Evolutionary conservation across 2,888 invertebrate species (phyloP).

Genomic region (Yponomeuta plumbellus): DNA sequence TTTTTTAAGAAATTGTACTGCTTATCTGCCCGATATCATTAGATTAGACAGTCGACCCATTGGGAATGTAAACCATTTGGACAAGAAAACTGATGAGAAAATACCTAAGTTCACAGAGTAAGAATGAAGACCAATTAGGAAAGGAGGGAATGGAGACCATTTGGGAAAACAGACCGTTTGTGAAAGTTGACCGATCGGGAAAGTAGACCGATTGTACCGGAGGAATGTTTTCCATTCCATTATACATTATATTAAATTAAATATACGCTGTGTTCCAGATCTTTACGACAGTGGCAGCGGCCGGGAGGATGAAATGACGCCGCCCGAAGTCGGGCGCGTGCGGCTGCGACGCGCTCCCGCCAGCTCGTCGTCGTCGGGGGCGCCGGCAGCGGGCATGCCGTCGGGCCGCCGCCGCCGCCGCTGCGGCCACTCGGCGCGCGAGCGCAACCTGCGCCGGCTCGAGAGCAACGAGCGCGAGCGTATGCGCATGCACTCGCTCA

Average conservation of each 20-base stretch:
- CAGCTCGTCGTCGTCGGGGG: constrained; percentile 44
- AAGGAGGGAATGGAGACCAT: too few species aligned
- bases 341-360: constrained; percentile 44
- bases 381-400: constrained; percentile 48
- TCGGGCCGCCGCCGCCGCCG: constrained; percentile 81
- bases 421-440: constrained; percentile 87
- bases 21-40: too few species aligned
- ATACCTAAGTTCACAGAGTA: too few species aligned
- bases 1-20: too few species aligned
- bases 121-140: too few species aligned
- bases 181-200: too few species aligned
- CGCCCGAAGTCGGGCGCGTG: constrained; percentile 36
- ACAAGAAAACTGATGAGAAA: too few species aligned
- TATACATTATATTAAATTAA: neutral
- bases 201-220: too few species aligned
- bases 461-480: constrained; percentile 95
- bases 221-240: too few species aligned
- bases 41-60: too few species aligned
- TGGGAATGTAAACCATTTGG: too few species aligned
- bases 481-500: constrained; percentile 94
- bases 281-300: constrained; percentile 63
- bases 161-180: too few species aligned
- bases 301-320: constrained; percentile 52
- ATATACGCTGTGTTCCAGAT: constrained; percentile 38
- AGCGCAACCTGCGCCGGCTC: constrained; percentile 88